These are phyloP conservation scores for Anthopleura sola DNA, from an alignment of 64 coral and sea anemone genomes.

Conservation along the genomic window DNA sequence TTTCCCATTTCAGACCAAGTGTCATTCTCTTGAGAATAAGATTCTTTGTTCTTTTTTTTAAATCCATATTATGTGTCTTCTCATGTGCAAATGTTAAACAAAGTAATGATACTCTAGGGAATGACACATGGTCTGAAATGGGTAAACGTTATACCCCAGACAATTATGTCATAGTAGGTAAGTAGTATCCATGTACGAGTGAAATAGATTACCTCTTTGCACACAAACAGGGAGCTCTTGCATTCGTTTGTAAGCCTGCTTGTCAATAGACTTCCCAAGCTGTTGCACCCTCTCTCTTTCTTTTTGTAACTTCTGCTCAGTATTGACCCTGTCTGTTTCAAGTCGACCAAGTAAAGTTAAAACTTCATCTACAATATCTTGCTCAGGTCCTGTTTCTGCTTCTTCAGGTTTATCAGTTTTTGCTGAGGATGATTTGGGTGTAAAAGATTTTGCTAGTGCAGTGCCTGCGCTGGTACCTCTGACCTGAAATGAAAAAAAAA, in stretches of 20 bases:
- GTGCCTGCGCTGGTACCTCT: conserved; percentile 51
- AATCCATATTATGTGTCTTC: background rate
- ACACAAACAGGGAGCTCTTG: conserved; percentile 79
- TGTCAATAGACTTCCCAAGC: conserved; percentile 81
- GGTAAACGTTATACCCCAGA: too few relatives aligned
- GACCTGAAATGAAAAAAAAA: conserved; percentile 11
- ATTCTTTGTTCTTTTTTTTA: background rate
- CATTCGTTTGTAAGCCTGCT: conserved; percentile 77
- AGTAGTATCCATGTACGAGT: background rate
- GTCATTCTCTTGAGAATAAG: background rate
- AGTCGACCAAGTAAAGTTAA: conserved; percentile 72
- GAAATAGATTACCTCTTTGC: conserved; percentile 70
- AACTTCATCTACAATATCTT: conserved; percentile 73
- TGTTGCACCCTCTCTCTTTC: conserved; percentile 64
- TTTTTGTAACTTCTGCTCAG: conserved; percentile 58
- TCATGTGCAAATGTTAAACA: background rate
- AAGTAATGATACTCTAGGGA: background rate
- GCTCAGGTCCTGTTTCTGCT: conserved; percentile 24
- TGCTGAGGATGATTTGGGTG: conserved; percentile 27
- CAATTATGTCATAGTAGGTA: background rate
- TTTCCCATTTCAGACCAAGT: background rate
- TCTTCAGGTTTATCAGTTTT: background rate
- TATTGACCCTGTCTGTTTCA: conserved; percentile 77
- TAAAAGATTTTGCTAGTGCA: conserved; percentile 8
- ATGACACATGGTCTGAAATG: background rate